Conservation (phyloP, 2,888 invertebrate genomes). For the Hirtodrosophila histrioides region DNA sequence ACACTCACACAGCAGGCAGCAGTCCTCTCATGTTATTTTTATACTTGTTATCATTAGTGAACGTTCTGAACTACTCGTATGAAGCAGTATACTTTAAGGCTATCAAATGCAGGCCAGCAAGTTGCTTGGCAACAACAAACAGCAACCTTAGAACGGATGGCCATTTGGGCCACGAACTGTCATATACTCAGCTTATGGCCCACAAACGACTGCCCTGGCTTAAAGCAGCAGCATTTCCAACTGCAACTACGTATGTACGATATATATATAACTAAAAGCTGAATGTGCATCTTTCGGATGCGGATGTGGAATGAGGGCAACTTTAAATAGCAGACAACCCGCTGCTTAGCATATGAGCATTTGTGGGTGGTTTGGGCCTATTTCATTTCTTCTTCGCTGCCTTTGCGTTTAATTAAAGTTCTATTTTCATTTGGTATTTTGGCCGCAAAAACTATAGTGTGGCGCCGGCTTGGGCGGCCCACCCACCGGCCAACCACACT, state of each 20-base stretch:
- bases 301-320: conserved; percentile 47
- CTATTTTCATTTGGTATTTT: conserved; percentile 72
- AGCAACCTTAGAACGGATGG: conserved; percentile 30
- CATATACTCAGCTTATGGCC: conserved; percentile 44
- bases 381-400: conserved; percentile 29
- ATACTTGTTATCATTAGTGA: conserved; percentile 30
- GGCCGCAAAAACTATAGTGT: conserved; percentile 29
- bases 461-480: conserved; percentile 51
- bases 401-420: conserved; percentile 71
- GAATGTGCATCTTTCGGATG: conserved; percentile 3
- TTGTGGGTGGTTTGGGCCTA: conserved; percentile 32
- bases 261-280: conserved; percentile 6
- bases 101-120: conserved; percentile 34
- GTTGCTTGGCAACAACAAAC: conserved; percentile 24
- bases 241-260: not conserved
- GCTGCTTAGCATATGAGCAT: conserved; percentile 54
- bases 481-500: conserved; percentile 11
- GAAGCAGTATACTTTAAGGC: conserved; percentile 22
- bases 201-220: conserved; percentile 27
- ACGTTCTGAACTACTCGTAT: not conserved
- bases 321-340: conserved; percentile 66
- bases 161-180: conserved; percentile 35
- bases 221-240: conserved; percentile 25
- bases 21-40: conserved; percentile 17
- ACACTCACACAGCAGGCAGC: conserved; percentile 1